These are phyloP conservation scores for Acanthiza pusilla DNA, from an alignment of 2,797 vertebrate genomes.

Conservation along the genomic window DNA sequence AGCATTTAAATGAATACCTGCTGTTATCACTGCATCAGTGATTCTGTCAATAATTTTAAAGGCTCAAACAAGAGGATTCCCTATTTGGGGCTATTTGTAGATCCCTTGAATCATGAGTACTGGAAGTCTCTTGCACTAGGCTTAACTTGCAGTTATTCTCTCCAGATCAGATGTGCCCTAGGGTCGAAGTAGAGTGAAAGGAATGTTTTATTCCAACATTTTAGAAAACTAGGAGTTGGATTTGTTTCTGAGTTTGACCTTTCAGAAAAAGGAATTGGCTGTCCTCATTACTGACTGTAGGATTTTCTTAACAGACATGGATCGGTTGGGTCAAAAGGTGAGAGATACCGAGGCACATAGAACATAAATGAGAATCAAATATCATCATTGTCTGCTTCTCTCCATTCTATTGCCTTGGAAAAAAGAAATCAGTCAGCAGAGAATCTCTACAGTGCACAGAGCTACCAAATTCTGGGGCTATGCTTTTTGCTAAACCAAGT, in stretches of 20 bases:
- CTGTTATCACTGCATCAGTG: neutral
- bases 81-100: neutral
- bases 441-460: neutral
- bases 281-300: slow-evolving; percentile 4
- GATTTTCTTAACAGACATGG: slow-evolving; percentile 4
- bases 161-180: neutral
- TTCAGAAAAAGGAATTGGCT: slow-evolving; percentile 10
- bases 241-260: slow-evolving; percentile 26
- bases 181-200: neutral
- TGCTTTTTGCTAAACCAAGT: neutral
- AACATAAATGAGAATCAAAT: neutral
- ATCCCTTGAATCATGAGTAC: neutral
- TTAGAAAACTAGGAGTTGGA: neutral
- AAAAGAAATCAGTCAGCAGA: neutral
- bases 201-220: neutral
- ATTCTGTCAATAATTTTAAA: neutral
- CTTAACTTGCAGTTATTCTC: neutral
- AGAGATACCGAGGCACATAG: neutral
- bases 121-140: neutral
- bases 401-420: neutral
- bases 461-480: neutral
- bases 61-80: neutral
- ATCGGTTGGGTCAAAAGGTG: slow-evolving; percentile 13
- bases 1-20: neutral
- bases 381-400: neutral